phyloP scores from a whole-genome alignment of 2,888 invertebrate genomes.

The Parnassius apollo region DNA sequence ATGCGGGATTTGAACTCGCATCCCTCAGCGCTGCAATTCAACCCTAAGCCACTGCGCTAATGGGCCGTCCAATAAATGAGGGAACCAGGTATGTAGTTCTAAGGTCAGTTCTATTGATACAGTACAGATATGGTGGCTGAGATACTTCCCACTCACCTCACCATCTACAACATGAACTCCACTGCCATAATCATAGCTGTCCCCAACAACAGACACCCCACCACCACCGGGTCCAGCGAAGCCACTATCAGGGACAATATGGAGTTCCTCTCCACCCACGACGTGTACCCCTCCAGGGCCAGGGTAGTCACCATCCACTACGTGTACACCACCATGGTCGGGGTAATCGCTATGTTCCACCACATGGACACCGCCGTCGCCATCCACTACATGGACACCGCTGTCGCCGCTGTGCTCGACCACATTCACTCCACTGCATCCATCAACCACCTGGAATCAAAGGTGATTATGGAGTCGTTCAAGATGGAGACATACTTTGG shows the following conservation, averaged over 20 bases:
- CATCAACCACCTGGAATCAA: constrained; percentile 24
- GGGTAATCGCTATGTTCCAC: not conserved
- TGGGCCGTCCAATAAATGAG: no score
- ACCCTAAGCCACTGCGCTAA: no score
- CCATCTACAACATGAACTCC: not conserved
- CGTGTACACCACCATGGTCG: constrained; percentile 16
- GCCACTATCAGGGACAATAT: constrained; percentile 12
- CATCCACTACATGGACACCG: constrained; percentile 24
- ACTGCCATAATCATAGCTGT: not conserved
- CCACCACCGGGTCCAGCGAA: constrained; percentile 9
- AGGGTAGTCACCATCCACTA: constrained; percentile 23
- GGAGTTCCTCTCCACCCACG: not conserved
- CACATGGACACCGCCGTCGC: constrained; percentile 18
- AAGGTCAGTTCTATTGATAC: no score
- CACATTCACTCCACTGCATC: constrained; percentile 31
- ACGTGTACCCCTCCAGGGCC: not conserved
- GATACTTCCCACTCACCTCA: not conserved
- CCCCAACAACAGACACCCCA: not conserved
- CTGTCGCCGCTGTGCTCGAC: constrained; percentile 20
- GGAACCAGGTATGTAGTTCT: no score
- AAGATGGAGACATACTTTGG: no score
- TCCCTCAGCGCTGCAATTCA: no score
- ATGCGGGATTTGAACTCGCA: no score
- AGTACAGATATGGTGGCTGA: no score
- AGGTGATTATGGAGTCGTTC: no score